A percentile compares a stretch with the other conserved stretches of the same genome.
These are phyloP conservation scores for Cantharis rufa DNA, from an alignment of 2,888 invertebrate species.

Conservation along the genomic window DNA sequence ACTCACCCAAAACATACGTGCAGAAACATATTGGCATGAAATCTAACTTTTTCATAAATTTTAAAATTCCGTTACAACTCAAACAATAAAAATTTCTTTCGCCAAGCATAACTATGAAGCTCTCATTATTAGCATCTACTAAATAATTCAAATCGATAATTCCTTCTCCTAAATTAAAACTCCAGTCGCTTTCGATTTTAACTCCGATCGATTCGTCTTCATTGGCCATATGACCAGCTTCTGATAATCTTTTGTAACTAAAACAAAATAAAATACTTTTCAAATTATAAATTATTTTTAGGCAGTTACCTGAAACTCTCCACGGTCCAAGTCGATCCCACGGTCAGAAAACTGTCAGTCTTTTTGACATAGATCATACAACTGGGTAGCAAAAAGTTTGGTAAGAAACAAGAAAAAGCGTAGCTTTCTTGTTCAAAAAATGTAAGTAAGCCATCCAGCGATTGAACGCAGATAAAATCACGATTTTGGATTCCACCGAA, in stretches of 20 bases:
- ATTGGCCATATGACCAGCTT: constrained; percentile 66
- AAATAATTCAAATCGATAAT: constrained; percentile 57
- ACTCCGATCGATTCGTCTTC: constrained; percentile 61
- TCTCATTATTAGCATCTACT: constrained; percentile 61
- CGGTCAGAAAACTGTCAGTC: constrained; percentile 84
- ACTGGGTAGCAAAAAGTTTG: constrained; percentile 80
- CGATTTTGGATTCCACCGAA: constrained; percentile 84
- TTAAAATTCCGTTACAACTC: constrained; percentile 77
- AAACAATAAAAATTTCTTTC: constrained; percentile 83
- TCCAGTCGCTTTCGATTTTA: constrained; percentile 76
- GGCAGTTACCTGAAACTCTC: constrained; percentile 69
- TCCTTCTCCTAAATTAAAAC: constrained; percentile 74
- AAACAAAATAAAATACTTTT: constrained; percentile 22
- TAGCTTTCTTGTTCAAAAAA: constrained; percentile 94
- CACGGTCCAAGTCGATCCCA: constrained; percentile 79
- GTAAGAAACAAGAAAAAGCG: constrained; percentile 79
- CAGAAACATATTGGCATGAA: constrained; percentile 78
- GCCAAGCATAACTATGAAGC: constrained; percentile 78
- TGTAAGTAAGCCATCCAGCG: constrained; percentile 84
- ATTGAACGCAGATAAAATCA: constrained; percentile 90
- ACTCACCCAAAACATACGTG: constrained; percentile 71
- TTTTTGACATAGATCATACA: constrained; percentile 80
- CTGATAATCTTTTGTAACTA: constrained; percentile 79
- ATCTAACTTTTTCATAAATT: constrained; percentile 83
- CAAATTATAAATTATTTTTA: constrained; percentile 3